Base-by-base conservation (phyloP, 2,797 vertebrate genomes). In the Enteromius mattozi region DNA sequence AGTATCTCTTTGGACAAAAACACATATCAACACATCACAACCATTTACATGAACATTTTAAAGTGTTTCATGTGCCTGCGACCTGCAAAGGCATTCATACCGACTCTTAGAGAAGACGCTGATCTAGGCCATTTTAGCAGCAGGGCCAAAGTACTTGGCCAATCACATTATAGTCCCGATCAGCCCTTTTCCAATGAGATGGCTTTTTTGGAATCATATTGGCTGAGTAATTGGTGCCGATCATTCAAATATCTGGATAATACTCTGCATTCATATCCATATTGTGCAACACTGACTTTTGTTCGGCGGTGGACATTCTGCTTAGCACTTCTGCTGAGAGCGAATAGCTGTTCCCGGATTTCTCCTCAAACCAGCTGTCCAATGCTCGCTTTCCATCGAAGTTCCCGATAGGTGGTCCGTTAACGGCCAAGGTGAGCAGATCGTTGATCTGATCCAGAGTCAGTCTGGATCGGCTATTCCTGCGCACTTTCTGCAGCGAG, bases 311-410 rank as follows among this genome's bases (percentile, higher is more conserved):
- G 0, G 97, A 95, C 96, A 97, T 97, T 90, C 96, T 95, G 92
- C 92, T 97, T 88, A 97, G 85, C 92, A 97, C 95, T 88, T 98
- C 97, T 0, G 96, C 92, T 0, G 97, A 97, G 75, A 97, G 92
- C 0, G 97, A 92, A 0, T 96, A 97, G 82, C 96, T 96, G 87
- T 96, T 97, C 86, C 97, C 97, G 0, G 97, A 99, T 91, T 98
- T 99, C 92, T 99, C 97, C 91, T 99, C 97, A 1, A 99, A 99
- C 98, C 98, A 99, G 92, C 97, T 97, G 92, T 99, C 98, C 87
- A 99, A 85, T 0, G 98, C 96, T 86, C 97, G 92, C 92, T 99
- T 99, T 88, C 96, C 97, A 13, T 99, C 98, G 0, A 99, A 99
- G 94, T 87, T 96, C 37, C 94, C 89, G 5, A 99, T 97, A 82